Conservation (phyloP, 2,797 vertebrate species). For the Fringilla coelebs region DNA sequence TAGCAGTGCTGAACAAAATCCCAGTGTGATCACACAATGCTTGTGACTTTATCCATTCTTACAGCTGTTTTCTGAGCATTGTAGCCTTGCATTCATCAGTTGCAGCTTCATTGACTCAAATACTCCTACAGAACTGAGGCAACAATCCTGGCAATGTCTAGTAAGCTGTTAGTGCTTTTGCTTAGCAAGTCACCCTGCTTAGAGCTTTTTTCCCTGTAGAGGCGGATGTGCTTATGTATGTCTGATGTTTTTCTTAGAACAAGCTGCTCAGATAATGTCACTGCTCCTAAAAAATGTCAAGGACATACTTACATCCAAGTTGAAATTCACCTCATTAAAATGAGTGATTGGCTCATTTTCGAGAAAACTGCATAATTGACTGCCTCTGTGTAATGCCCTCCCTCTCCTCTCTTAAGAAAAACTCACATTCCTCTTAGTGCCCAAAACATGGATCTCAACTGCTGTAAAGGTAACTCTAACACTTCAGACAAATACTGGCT, state of each 20-base stretch:
- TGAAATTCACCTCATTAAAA: constrained; percentile 33
- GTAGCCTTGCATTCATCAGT: neutral
- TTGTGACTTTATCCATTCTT: neutral
- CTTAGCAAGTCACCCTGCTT: neutral
- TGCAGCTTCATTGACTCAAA: neutral
- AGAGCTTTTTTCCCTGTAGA: neutral
- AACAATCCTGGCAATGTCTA: neutral
- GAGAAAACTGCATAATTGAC: neutral
- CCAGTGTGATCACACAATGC: neutral
- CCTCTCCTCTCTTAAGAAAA: neutral
- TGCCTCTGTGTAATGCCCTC: neutral
- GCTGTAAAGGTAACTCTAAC: constrained; percentile 39
- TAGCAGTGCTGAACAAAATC: neutral
- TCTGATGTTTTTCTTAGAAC: neutral
- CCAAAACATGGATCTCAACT: neutral
- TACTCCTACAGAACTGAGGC: neutral
- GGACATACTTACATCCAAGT: neutral
- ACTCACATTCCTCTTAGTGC: neutral
- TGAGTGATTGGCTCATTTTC: neutral
- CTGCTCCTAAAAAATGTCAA: constrained; percentile 30
- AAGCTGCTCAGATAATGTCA: constrained; percentile 19
- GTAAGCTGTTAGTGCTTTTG: neutral
- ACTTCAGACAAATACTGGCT: constrained; percentile 30
- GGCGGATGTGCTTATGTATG: neutral
- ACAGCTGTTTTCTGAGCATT: neutral